These are phyloP conservation scores for Hyperopisus bebe DNA, from an alignment of 2,113 vertebrate species.

Conservation along the genomic window DNA sequence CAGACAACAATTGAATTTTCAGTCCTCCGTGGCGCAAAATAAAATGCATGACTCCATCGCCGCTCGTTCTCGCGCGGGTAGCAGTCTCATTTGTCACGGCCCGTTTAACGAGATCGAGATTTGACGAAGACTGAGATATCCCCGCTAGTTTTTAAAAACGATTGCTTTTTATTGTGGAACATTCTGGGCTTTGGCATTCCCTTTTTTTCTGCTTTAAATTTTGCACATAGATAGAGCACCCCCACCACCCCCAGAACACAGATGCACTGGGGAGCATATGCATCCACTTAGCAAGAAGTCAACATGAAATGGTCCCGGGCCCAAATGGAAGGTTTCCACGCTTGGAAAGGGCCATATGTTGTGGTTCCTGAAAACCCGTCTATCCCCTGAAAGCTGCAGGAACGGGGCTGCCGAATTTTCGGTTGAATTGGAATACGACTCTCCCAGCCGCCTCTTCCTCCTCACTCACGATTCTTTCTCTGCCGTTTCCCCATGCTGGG, in stretches of 20 bases:
- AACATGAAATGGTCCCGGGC: not conserved
- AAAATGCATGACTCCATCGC: not conserved
- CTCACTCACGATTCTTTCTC: not conserved
- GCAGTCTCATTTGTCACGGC: not conserved
- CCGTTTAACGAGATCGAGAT: not conserved
- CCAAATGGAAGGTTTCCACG: not conserved
- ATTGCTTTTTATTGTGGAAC: not conserved
- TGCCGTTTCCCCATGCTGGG: not conserved
- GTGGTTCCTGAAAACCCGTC: not conserved
- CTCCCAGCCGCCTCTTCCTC: not conserved
- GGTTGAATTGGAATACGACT: not conserved
- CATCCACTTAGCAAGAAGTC: slow-evolving; percentile 6
- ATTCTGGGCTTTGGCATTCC: not conserved
- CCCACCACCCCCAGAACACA: not conserved
- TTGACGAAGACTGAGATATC: not conserved
- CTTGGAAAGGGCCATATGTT: not conserved
- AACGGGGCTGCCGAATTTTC: not conserved
- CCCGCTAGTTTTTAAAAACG: not conserved
- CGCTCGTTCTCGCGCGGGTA: not conserved
- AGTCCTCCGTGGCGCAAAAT: not conserved
- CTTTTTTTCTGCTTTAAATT: not conserved
- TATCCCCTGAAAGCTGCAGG: not conserved
- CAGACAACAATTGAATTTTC: slow-evolving; percentile 5
- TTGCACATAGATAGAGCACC: not conserved
- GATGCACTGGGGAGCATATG: not conserved